Percentiles rank a stretch among this genome's conserved stretches.
Evolutionary conservation across 2,797 vertebrate genomes (phyloP).

Genomic region (Hyperoplus immaculatus): DNA sequence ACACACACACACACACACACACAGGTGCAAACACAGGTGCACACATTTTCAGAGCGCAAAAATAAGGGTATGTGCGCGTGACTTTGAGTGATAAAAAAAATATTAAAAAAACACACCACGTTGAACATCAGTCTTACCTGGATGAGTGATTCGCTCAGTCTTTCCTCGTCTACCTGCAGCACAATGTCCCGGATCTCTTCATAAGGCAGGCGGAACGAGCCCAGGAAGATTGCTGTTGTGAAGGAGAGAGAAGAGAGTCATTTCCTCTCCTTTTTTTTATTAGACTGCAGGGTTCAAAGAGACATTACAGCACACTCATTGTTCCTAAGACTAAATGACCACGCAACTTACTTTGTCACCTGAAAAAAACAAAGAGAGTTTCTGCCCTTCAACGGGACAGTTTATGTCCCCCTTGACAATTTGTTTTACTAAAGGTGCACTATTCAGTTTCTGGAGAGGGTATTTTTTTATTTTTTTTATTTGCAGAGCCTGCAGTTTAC

Average conservation of each 20-base stretch:
- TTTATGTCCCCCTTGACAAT: constrained; percentile 57
- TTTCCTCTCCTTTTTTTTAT: constrained; percentile 68
- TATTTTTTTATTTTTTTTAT: not conserved
- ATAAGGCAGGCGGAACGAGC: constrained; percentile 98
- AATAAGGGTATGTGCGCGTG: constrained; percentile 10
- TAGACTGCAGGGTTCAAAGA: constrained; percentile 71
- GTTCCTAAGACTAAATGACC: constrained; percentile 75
- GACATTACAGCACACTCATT: constrained; percentile 67
- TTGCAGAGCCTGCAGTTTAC: no score
- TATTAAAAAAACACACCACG: constrained; percentile 38
- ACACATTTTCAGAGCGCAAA: constrained; percentile 19
- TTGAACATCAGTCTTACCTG: constrained; percentile 88
- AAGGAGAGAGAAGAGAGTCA: constrained; percentile 78
- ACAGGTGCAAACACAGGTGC: not conserved
- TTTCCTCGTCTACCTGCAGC: constrained; percentile 94
- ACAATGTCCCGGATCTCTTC: constrained; percentile 97
- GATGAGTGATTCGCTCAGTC: constrained; percentile 96
- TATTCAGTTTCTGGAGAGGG: not conserved
- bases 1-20: no score
- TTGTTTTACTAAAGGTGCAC: no score
- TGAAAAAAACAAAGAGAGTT: constrained; percentile 68
- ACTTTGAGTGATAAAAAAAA: constrained; percentile 4
- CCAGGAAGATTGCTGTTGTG: constrained; percentile 97
- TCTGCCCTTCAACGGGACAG: constrained; percentile 46
- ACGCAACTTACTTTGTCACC: constrained; percentile 69